A percentile compares a stretch with the other conserved stretches of the same genome.
Conservation (phyloP, 2,113 vertebrate genomes). For the Lepisosteus oculatus region DNA sequence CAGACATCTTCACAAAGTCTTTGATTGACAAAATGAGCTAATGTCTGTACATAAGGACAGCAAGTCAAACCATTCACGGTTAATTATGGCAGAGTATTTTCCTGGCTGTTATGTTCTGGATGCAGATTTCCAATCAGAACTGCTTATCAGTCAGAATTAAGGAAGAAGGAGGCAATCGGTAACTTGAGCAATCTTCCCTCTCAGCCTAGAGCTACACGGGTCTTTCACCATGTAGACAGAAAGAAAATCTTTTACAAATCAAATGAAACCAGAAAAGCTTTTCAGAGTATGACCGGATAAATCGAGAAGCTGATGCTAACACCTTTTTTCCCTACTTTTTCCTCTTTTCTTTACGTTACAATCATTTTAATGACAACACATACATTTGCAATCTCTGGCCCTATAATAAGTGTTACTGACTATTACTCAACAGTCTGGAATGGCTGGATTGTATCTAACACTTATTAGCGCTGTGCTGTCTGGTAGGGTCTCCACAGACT, state of each 20-base stretch:
- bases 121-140: too few species aligned
- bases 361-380: conserved; percentile 54
- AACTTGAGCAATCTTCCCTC: too few species aligned
- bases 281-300: too few species aligned
- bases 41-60: conserved; percentile 18
- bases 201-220: too few species aligned
- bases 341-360: conserved; percentile 33
- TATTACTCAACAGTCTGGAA: conserved; percentile 42
- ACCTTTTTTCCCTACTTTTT: conserved; percentile 19
- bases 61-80: conserved; percentile 25
- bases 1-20: conserved; percentile 26
- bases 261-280: too few species aligned
- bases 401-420: conserved; percentile 63
- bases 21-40: conserved; percentile 29
- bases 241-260: too few species aligned
- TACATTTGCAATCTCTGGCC: conserved; percentile 41
- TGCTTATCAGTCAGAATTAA: too few species aligned
- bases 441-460: conserved; percentile 50
- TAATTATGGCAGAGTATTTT: too few species aligned
- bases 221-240: too few species aligned
- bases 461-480: conserved; percentile 54
- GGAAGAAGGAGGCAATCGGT: too few species aligned
- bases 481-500: conserved; percentile 35
- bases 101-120: too few species aligned
- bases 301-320: neutral